Evolutionary conservation across 2,888 invertebrate species (phyloP).

Genomic region (Melieria omissa): DNA sequence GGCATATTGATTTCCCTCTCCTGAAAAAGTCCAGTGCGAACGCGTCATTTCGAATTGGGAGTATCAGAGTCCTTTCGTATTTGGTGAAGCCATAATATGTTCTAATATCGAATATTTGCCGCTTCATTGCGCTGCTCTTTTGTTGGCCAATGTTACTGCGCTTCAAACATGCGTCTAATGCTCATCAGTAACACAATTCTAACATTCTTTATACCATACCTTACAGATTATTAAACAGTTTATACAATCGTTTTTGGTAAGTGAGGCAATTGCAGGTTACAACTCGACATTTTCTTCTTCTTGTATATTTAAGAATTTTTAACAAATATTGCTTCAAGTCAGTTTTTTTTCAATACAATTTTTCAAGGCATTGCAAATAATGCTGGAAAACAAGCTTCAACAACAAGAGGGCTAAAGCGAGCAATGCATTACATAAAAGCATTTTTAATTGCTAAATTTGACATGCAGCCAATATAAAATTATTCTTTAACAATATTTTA

Average conservation of each 20-base stretch:
- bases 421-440: too few relatives aligned
- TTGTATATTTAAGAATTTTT: too few relatives aligned
- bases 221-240: conserved; percentile 40
- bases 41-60: background rate
- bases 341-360: too few relatives aligned
- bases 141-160: conserved; percentile 1
- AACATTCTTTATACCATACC: conserved; percentile 22
- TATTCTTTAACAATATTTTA: too few relatives aligned
- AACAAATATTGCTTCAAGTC: too few relatives aligned
- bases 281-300: too few relatives aligned
- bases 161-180: background rate
- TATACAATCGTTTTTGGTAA: conserved; percentile 40
- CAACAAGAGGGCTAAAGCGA: too few relatives aligned
- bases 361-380: too few relatives aligned
- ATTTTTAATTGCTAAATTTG: too few relatives aligned
- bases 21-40: background rate
- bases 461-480: too few relatives aligned
- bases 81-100: conserved; percentile 30
- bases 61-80: conserved; percentile 33
- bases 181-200: background rate
- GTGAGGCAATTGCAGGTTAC: conserved; percentile 5
- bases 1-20: background rate
- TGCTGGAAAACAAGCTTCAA: too few relatives aligned
- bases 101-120: background rate
- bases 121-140: background rate